A percentile compares a stretch with the other conserved stretches of the same genome.
Evolutionary conservation across 2,113 vertebrate species (phyloP).

Genomic region (Pitta sordida): DNA sequence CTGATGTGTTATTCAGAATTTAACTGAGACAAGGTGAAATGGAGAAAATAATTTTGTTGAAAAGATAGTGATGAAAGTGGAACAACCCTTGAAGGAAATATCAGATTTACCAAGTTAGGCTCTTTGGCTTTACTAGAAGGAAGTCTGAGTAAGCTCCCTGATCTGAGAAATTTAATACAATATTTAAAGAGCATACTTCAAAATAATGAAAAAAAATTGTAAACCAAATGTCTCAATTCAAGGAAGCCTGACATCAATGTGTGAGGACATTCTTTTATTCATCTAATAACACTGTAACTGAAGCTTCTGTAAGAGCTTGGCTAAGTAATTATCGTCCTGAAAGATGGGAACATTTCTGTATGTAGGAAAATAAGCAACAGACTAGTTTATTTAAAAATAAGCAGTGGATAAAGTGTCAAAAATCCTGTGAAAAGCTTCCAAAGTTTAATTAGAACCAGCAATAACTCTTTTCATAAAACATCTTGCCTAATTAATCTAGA

Average conservation of each 20-base stretch:
- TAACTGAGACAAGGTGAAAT: not conserved
- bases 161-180: not conserved
- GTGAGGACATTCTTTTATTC: not conserved
- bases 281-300: not conserved
- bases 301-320: not conserved
- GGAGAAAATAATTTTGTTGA: not conserved
- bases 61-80: not conserved
- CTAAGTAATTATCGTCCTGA: not conserved
- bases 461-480: not conserved
- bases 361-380: not conserved
- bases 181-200: not conserved
- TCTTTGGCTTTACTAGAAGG: not conserved
- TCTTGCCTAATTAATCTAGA: not conserved
- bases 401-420: not conserved
- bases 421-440: slow-evolving; percentile 1
- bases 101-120: not conserved
- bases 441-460: slow-evolving; percentile 6
- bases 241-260: not conserved
- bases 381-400: slow-evolving; percentile 6
- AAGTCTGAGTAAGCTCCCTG: not conserved
- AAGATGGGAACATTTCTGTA: not conserved
- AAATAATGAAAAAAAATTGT: not conserved
- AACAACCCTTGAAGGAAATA: not conserved
- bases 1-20: not conserved
- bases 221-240: not conserved